Base-by-base conservation (phyloP, 2,888 invertebrate species). In the Caenorhabditis sp. region DNA sequence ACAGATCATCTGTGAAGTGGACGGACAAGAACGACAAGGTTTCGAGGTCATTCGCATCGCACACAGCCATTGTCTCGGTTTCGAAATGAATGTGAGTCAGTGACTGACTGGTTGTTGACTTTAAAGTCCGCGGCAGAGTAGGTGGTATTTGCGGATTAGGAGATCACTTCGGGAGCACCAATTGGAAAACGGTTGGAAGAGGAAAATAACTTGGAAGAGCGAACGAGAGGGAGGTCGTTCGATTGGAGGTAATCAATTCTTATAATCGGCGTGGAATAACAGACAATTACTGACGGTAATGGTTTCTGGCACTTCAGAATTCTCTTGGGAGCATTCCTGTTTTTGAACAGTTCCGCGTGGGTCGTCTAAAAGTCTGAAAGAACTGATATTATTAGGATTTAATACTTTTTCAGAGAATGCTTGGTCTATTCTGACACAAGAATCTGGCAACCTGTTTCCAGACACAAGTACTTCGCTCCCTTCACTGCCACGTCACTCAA, bases 81-180 rank as follows among this genome's bases (percentile, higher is more conserved):
- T n/a, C n/a, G n/a, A n/a, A n/a, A n/a, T n/a, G n/a, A n/a, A 13
- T 22, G 43, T 20, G 22, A 43, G 20, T 43, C 22, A 43, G 43
- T 43, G 22, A 43, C 43, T 43, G 11, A 22, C 43, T 43, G 43
- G 48, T 48, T 48, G 48, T 48, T 48, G 48, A 45, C 45, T 24
- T 24, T 26, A 26, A 26, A 13, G 27, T 9, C 15, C 17, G 15
- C 15, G 13, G 2, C 17, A 9, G 37, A 24, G n/a, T n/a, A n/a
- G n/a, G n/a, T n/a, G 17, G 41, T 8, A 43, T 46, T 46, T 26
- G 46, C n/a, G 48, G 48, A 48, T 48, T 48, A 48, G 27, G 15
- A 48, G 48, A 30, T 48, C 48, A 27, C 15, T 48, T 17, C n/a
- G 48, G 48, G 48, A 48, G 48, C 48, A 27, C 3, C 15, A 37